A percentile compares a stretch with the other conserved stretches of the same genome.
These are phyloP conservation scores for Oryzias dopingdopingensis DNA, from an alignment of 2,797 vertebrate species.

Conservation along the genomic window DNA sequence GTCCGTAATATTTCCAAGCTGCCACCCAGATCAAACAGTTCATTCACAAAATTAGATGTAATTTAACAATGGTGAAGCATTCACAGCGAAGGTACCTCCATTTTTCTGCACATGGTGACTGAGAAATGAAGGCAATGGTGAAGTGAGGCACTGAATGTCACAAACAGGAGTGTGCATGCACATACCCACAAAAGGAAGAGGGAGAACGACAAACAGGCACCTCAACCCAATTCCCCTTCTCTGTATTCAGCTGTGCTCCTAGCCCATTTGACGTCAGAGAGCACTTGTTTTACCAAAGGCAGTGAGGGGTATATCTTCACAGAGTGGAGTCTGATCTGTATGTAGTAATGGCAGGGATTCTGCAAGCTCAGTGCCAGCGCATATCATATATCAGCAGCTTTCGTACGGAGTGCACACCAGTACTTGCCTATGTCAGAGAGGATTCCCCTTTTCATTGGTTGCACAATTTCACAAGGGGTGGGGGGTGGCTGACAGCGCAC, in stretches of 20 bases:
- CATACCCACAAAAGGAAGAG: slow-evolving; percentile 54
- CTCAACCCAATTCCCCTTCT: slow-evolving; percentile 65
- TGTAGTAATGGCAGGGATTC: slow-evolving; percentile 42
- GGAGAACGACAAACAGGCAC: slow-evolving; percentile 42
- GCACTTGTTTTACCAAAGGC: slow-evolving; percentile 60
- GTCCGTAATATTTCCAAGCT: slow-evolving; percentile 7
- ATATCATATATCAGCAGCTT: slow-evolving; percentile 59
- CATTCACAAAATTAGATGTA: slow-evolving; percentile 36
- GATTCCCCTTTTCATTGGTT: slow-evolving; percentile 70
- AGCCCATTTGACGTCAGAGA: slow-evolving; percentile 68
- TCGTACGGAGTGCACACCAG: slow-evolving; percentile 34
- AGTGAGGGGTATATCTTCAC: slow-evolving; percentile 53
- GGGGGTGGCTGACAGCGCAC: slow-evolving; percentile 19
- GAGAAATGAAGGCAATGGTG: slow-evolving; percentile 54
- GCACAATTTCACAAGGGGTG: slow-evolving; percentile 46
- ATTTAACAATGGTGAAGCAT: slow-evolving; percentile 42
- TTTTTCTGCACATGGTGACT: slow-evolving; percentile 61
- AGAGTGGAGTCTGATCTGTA: slow-evolving; percentile 39
- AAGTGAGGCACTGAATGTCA: slow-evolving; percentile 51
- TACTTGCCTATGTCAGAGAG: slow-evolving; percentile 68
- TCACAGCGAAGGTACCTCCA: slow-evolving; percentile 27
- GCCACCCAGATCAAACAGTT: slow-evolving; percentile 22
- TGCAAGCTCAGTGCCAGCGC: slow-evolving; percentile 54
- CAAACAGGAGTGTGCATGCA: slow-evolving; percentile 46
- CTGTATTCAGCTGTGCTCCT: slow-evolving; percentile 54